phyloP scores from a whole-genome alignment of 2,113 vertebrate species.

The Colinus virginianus region DNA sequence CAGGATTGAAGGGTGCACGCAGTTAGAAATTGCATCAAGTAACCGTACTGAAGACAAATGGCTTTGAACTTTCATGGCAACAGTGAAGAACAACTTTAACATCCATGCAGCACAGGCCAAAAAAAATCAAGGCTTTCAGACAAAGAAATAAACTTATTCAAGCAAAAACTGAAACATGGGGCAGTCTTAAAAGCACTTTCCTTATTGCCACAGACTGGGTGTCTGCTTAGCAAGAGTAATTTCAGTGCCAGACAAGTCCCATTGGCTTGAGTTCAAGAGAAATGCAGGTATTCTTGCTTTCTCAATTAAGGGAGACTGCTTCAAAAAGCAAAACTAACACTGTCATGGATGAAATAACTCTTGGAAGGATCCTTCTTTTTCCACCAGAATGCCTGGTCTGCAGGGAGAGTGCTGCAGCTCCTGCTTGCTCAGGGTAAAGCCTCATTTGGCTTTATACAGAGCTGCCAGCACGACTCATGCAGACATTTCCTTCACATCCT shows the following conservation, averaged over 20 bases:
- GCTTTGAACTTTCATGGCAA: slow-evolving; percentile 64
- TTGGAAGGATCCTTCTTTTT: not conserved
- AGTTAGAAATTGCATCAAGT: slow-evolving; percentile 57
- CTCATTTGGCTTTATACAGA: not conserved
- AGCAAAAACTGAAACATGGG: not conserved
- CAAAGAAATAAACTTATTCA: slow-evolving; percentile 51
- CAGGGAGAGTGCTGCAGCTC: not conserved
- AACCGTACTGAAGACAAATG: slow-evolving; percentile 61
- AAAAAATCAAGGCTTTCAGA: slow-evolving; percentile 48
- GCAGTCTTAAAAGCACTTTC: not conserved
- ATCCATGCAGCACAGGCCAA: not conserved
- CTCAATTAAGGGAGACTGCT: not conserved
- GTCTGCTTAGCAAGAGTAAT: not conserved
- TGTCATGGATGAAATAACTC: not conserved
- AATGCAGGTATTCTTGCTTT: not conserved
- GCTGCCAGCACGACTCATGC: accelerated
- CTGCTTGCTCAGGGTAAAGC: not conserved
- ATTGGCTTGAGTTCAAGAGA: not conserved
- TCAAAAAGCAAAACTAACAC: not conserved
- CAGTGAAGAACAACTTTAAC: slow-evolving; percentile 59
- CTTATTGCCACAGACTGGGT: not conserved
- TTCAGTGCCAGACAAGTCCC: not conserved
- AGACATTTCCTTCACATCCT: not conserved
- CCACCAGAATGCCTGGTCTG: not conserved
- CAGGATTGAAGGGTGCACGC: slow-evolving; percentile 22